Base-by-base conservation (phyloP, 2,797 vertebrate species). In the Hippoglossus hippoglossus region DNA sequence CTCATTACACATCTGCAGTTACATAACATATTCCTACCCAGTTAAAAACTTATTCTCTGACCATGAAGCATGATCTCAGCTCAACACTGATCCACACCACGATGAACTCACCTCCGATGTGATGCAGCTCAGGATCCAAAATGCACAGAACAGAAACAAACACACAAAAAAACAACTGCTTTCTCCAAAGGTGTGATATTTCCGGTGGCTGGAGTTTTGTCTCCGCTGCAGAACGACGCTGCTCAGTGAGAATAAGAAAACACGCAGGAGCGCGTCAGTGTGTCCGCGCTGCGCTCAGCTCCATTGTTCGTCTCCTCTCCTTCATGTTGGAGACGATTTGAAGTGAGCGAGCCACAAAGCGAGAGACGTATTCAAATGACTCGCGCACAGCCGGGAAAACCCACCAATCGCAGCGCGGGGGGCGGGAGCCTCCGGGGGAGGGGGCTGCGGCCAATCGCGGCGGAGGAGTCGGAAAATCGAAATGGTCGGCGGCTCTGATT, bases 311-410 rank as follows among this genome's bases (percentile, higher is more conserved):
- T 21, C 44, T 79, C 71, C 21, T 12, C 58, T 75, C 7, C 16
- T 46, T 58, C 51, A 61, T 77, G 63, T 72, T 70, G 34, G 56
- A 91, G 63, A 81, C 53, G 49, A 64, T 88, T 84, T 80, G 85
- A 86, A 82, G 76, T 67, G 63, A 66, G 54, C 58, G 79, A 87
- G 68, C 76, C 68, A 72, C 79, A 75, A 63, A 86, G 82, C 64
- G 41, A 86, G 79, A 21, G 47, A 79, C 89, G 88, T 92, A 91
- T 93, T 94, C 92, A 93, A 93, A 94, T 91, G 76, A 89, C 64
- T 56, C 73, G 57, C 67, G 62, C 11, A 68, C 83, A 92, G 91
- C 92, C 93, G 93, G 91, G 92, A 94, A 94, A 93, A 75, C 19
- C 5, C 28, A 21, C 88, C 90, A 92, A 93, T 90, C 77, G 54